A percentile compares a stretch with the other conserved stretches of the same genome.
phyloP scores from a whole-genome alignment of 35 echinoderm and acorn worm species.

The Ptychodera flava region DNA sequence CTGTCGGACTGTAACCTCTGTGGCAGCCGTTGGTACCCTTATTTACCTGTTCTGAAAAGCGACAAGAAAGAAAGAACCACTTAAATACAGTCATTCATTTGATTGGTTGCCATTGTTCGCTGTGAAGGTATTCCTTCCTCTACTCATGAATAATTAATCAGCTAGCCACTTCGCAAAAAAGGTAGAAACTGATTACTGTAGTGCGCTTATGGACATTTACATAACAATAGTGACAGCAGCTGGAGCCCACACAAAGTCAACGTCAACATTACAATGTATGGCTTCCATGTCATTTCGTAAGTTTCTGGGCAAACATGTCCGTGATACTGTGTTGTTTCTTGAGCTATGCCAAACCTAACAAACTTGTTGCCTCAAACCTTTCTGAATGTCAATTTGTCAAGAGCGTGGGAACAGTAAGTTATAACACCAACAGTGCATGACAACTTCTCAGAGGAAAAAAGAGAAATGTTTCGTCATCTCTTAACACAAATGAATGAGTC shows the following conservation, averaged over 20 bases:
- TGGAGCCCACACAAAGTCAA: neutral
- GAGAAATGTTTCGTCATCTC: too few species aligned
- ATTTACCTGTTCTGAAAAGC: neutral
- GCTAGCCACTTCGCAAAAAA: neutral
- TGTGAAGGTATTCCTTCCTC: neutral
- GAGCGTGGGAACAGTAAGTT: too few species aligned
- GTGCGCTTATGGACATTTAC: neutral
- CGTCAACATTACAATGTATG: neutral
- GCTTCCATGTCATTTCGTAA: too few species aligned
- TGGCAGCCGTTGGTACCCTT: neutral
- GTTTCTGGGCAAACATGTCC: too few species aligned
- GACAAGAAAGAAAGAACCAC: neutral
- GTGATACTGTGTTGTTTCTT: too few species aligned
- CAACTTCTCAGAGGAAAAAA: too few species aligned
- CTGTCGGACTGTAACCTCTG: neutral
- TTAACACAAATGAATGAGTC: too few species aligned
- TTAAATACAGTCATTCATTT: neutral
- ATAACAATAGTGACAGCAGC: neutral
- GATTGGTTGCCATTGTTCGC: neutral
- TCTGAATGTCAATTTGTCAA: too few species aligned
- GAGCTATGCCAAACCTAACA: too few species aligned
- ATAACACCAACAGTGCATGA: too few species aligned
- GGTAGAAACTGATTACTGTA: neutral
- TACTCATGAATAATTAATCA: neutral
- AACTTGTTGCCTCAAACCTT: too few species aligned